These are phyloP conservation scores for Cheilosia scutellata DNA, from an alignment of 2,888 invertebrate species.

Conservation along the genomic window DNA sequence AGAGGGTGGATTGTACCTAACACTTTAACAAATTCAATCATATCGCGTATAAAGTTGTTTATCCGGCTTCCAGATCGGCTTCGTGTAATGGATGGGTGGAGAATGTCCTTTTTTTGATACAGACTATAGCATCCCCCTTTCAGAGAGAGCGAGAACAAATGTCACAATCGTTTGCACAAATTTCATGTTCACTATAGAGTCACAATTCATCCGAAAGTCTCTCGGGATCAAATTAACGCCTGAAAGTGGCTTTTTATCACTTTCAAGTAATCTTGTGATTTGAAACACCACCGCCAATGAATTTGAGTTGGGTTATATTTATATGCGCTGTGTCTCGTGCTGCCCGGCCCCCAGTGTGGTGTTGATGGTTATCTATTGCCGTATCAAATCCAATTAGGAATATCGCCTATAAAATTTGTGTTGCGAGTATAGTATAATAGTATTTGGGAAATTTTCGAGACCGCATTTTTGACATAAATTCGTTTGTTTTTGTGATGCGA, in stretches of 20 bases:
- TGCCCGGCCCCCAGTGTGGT: slow-evolving; percentile 11
- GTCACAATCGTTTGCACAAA: slow-evolving; percentile 69
- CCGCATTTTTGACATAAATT: slow-evolving; percentile 38
- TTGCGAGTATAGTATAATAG: not conserved
- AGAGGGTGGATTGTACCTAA: slow-evolving; percentile 52
- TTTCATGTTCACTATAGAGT: slow-evolving; percentile 12
- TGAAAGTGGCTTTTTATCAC: slow-evolving; percentile 77
- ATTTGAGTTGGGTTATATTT: slow-evolving; percentile 28
- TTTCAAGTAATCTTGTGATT: slow-evolving; percentile 70
- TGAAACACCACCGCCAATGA: slow-evolving; percentile 56
- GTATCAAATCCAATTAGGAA: slow-evolving; percentile 67
- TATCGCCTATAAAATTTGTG: not conserved
- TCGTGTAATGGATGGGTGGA: slow-evolving; percentile 54
- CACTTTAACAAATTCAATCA: slow-evolving; percentile 76
- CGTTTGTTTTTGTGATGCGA: slow-evolving; percentile 15
- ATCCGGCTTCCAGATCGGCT: slow-evolving; percentile 60
- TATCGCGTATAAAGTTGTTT: slow-evolving; percentile 70
- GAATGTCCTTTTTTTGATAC: slow-evolving; percentile 24
- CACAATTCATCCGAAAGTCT: slow-evolving; percentile 46
- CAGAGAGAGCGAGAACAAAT: slow-evolving; percentile 6
- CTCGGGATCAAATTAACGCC: slow-evolving; percentile 78
- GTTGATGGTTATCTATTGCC: slow-evolving; percentile 54
- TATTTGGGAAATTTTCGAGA: slow-evolving; percentile 10
- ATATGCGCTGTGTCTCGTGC: slow-evolving; percentile 1
- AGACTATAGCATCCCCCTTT: slow-evolving; percentile 10